A percentile compares a stretch with the other conserved stretches of the same genome.
Evolutionary conservation across 2,888 invertebrate genomes (phyloP).

Genomic region (Sclerodermus sp.): DNA sequence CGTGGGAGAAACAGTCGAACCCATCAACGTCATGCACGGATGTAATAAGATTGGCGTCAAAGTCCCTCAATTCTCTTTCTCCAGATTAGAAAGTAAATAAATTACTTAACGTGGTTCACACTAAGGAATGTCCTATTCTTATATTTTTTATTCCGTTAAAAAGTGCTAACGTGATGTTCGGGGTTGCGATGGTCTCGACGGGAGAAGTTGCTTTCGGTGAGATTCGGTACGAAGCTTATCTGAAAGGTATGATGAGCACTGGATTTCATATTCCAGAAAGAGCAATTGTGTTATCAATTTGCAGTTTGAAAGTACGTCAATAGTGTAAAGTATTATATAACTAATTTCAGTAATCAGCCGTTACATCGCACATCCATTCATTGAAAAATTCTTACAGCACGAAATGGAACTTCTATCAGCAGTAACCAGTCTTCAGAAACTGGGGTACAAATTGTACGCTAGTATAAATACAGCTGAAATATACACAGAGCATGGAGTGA

Average conservation of each 20-base stretch:
- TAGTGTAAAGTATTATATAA: neutral
- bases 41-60: slow-evolving; percentile 94
- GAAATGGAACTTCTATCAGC: slow-evolving; percentile 88
- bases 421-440: slow-evolving; percentile 77
- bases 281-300: slow-evolving; percentile 93
- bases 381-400: slow-evolving; percentile 71
- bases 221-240: slow-evolving; percentile 94
- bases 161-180: slow-evolving; percentile 95
- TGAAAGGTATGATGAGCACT: slow-evolving; percentile 97
- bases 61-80: slow-evolving; percentile 98
- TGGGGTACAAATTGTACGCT: slow-evolving; percentile 95
- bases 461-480: slow-evolving; percentile 99
- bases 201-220: slow-evolving; percentile 99
- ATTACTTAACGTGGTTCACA: neutral
- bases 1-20: slow-evolving; percentile 82
- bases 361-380: no score
- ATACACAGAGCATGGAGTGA: slow-evolving; percentile 89
- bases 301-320: slow-evolving; percentile 84
- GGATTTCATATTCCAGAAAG: slow-evolving; percentile 94
- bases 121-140: neutral
- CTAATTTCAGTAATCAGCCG: no score
- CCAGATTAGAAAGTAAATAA: slow-evolving; percentile 80
- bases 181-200: slow-evolving; percentile 99
- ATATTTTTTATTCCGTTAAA: slow-evolving; percentile 3
- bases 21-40: slow-evolving; percentile 78